These are phyloP conservation scores for Gavialis gangeticus DNA, from an alignment of 2,113 vertebrate species.

Conservation along the genomic window DNA sequence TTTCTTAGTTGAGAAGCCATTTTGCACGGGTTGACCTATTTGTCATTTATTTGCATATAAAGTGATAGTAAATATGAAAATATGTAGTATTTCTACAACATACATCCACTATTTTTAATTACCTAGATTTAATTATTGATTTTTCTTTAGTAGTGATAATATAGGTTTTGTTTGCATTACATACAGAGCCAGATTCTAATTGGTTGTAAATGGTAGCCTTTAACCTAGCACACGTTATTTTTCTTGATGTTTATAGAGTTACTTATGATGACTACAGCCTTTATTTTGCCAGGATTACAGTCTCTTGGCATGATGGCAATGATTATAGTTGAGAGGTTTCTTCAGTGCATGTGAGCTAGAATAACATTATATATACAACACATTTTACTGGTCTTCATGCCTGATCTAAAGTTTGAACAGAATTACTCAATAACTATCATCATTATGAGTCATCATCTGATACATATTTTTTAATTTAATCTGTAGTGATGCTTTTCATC, in stretches of 20 bases:
- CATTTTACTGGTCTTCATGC: neutral
- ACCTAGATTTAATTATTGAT: neutral
- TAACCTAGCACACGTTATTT: neutral
- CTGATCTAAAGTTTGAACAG: neutral
- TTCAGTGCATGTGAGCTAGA: neutral
- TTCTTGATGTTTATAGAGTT: neutral
- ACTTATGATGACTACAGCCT: neutral
- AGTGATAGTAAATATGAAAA: neutral
- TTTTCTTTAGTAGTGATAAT: neutral
- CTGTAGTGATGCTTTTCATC: neutral
- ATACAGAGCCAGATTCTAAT: conserved; percentile 6
- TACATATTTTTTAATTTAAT: neutral
- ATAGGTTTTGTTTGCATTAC: neutral
- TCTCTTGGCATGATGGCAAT: neutral
- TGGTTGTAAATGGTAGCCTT: neutral
- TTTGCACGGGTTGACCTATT: neutral
- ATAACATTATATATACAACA: neutral
- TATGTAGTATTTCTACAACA: neutral
- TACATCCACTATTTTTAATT: neutral
- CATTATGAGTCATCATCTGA: neutral
- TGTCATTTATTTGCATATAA: neutral
- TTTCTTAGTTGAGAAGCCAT: neutral
- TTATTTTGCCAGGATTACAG: conserved; percentile 6
- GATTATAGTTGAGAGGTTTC: neutral
- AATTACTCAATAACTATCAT: neutral